A percentile compares a stretch with the other conserved stretches of the same genome.
Evolutionary conservation across 2,888 invertebrate genomes (phyloP).

Genomic region (Cepaea hortensis): DNA sequence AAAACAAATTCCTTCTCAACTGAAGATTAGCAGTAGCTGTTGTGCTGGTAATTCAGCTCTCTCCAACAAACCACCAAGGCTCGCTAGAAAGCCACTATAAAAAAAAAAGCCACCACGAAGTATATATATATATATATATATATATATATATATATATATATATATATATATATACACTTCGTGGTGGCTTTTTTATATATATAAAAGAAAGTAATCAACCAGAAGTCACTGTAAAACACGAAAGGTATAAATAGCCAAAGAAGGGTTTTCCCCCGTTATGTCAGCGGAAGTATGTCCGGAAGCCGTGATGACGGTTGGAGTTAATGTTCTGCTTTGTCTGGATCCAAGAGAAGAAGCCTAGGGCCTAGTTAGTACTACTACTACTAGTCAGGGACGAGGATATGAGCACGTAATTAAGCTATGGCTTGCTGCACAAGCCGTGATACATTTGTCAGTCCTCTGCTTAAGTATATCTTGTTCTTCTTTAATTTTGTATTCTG

Average conservation of each 20-base stretch:
- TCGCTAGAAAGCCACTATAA: no score
- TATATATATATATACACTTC: not conserved
- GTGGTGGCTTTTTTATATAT: not conserved
- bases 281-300: slow-evolving; percentile 1
- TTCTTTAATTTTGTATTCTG: slow-evolving; percentile 92
- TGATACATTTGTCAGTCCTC: slow-evolving; percentile 47
- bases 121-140: not conserved
- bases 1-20: no score
- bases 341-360: not conserved
- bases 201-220: not conserved
- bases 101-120: no score
- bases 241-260: not conserved
- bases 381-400: not conserved
- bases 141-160: slow-evolving; percentile 7
- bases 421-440: slow-evolving; percentile 47
- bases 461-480: slow-evolving; percentile 91
- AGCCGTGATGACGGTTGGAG: not conserved
- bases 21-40: no score
- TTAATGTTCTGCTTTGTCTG: not conserved
- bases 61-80: no score
- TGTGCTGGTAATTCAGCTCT: no score
- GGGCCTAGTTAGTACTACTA: not conserved
- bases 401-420: not conserved
- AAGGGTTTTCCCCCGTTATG: not conserved
- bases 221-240: not conserved